Percentiles rank a stretch among this genome's conserved stretches.
These are phyloP conservation scores for Adrianichthys oophorus DNA, from an alignment of 2,797 vertebrate genomes.

Conservation along the genomic window DNA sequence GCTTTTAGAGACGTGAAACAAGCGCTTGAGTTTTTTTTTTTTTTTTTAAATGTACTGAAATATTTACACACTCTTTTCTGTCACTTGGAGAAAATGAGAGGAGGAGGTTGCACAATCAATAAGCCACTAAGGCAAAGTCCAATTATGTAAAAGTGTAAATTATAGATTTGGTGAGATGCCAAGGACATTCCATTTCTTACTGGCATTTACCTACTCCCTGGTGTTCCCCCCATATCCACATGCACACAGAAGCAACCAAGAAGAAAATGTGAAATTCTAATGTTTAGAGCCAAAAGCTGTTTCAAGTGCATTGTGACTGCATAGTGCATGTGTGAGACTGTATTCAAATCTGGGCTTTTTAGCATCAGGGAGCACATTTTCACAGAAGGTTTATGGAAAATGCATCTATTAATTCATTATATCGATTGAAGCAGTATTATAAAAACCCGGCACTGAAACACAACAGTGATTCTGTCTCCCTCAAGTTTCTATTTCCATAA, in stretches of 20 bases:
- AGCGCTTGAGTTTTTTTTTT: slow-evolving; percentile 20
- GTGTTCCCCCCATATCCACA: slow-evolving; percentile 34
- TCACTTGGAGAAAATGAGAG: slow-evolving; percentile 69
- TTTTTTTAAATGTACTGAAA: slow-evolving; percentile 61
- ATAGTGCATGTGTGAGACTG: slow-evolving; percentile 68
- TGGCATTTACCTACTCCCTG: slow-evolving; percentile 45
- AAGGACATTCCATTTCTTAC: slow-evolving; percentile 62
- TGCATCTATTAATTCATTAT: slow-evolving; percentile 78
- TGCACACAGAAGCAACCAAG: slow-evolving; percentile 50
- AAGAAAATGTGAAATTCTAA: slow-evolving; percentile 82
- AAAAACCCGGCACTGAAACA: slow-evolving; percentile 68
- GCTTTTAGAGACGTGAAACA: slow-evolving; percentile 24
- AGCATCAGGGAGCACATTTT: slow-evolving; percentile 66
- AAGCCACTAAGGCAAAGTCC: slow-evolving; percentile 71
- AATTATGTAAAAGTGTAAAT: slow-evolving; percentile 79
- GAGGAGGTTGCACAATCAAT: slow-evolving; percentile 67
- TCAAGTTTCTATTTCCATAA: slow-evolving; percentile 82
- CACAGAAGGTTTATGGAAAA: slow-evolving; percentile 76
- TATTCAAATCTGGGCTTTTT: slow-evolving; percentile 75
- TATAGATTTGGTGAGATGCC: slow-evolving; percentile 74
- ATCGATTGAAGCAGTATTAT: slow-evolving; percentile 78
- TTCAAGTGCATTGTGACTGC: slow-evolving; percentile 71
- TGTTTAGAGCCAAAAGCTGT: slow-evolving; percentile 80
- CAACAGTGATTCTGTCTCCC: slow-evolving; percentile 69
- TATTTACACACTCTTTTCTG: slow-evolving; percentile 65